Evolutionary conservation across 2,888 invertebrate genomes (phyloP).

Genomic region (Spilarctia lutea): DNA sequence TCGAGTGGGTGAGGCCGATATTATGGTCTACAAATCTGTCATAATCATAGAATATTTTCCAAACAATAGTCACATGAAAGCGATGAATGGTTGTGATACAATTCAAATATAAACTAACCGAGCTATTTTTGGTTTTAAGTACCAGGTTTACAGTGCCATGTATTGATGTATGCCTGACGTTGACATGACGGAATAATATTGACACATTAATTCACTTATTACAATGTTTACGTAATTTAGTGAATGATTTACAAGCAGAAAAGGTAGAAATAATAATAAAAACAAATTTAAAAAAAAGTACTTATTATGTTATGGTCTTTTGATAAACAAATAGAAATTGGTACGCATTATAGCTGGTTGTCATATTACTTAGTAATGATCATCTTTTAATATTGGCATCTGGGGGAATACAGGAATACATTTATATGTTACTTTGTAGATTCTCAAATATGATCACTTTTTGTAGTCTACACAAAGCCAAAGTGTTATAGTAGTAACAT

Average conservation of each 20-base stretch:
- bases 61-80: constrained; percentile 40
- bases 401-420: neutral
- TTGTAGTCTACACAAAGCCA: neutral
- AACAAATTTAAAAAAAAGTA: neutral
- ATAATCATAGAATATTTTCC: constrained; percentile 28
- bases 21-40: constrained; percentile 23
- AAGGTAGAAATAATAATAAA: neutral
- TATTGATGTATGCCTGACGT: constrained; percentile 59
- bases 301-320: neutral
- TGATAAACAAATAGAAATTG: neutral
- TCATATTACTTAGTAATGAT: neutral
- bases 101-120: constrained; percentile 49
- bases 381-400: neutral
- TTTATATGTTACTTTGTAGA: too few species aligned
- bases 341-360: neutral
- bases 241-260: neutral
- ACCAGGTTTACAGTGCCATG: constrained; percentile 45
- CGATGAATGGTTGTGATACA: constrained; percentile 53
- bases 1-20: constrained; percentile 16
- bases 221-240: neutral
- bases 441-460: too few species aligned
- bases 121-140: constrained; percentile 50
- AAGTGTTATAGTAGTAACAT: neutral
- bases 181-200: constrained; percentile 55
- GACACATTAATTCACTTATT: constrained; percentile 31